phyloP scores from a whole-genome alignment of 1,140 invertebrate genomes.

The Bombyx mandarina region DNA sequence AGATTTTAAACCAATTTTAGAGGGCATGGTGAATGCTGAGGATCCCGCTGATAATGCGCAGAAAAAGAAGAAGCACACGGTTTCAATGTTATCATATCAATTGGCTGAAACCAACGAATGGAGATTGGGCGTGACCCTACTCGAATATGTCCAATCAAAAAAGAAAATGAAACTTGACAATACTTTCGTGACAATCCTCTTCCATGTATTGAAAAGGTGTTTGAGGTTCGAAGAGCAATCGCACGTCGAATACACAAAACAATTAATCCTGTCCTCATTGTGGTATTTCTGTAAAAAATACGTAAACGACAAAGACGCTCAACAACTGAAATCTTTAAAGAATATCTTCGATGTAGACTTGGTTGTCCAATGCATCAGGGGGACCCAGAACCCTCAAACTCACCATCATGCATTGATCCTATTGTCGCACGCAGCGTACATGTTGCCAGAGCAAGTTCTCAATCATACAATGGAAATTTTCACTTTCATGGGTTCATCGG shows the following conservation, averaged over 20 bases:
- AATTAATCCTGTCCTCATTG: slow-evolving; percentile 85
- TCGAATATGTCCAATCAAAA: slow-evolving; percentile 89
- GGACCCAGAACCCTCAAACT: slow-evolving; percentile 92
- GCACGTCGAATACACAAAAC: slow-evolving; percentile 91
- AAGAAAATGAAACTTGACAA: slow-evolving; percentile 80
- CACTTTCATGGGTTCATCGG: slow-evolving; percentile 94
- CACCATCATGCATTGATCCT: slow-evolving; percentile 92
- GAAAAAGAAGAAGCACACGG: slow-evolving; percentile 54
- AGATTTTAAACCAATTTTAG: slow-evolving; percentile 74
- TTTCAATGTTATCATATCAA: slow-evolving; percentile 68
- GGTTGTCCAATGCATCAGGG: slow-evolving; percentile 89
- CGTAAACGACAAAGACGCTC: slow-evolving; percentile 55
- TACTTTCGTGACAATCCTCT: slow-evolving; percentile 80
- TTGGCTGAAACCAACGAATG: slow-evolving; percentile 77
- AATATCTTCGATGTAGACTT: slow-evolving; percentile 83
- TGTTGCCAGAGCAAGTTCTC: slow-evolving; percentile 86
- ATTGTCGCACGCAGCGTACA: slow-evolving; percentile 80
- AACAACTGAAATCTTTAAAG: slow-evolving; percentile 70
- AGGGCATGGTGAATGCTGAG: slow-evolving; percentile 70
- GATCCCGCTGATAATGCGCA: slow-evolving; percentile 35
- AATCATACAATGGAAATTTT: slow-evolving; percentile 96
- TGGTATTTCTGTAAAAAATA: slow-evolving; percentile 79
- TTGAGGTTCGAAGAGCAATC: slow-evolving; percentile 86
- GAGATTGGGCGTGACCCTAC: slow-evolving; percentile 82
- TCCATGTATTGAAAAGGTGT: slow-evolving; percentile 85